Evolutionary conservation across 2,113 vertebrate species (phyloP), one percentile per base, ranked within the genome.

Genomic region (Sceloporus tristichus): DNA sequence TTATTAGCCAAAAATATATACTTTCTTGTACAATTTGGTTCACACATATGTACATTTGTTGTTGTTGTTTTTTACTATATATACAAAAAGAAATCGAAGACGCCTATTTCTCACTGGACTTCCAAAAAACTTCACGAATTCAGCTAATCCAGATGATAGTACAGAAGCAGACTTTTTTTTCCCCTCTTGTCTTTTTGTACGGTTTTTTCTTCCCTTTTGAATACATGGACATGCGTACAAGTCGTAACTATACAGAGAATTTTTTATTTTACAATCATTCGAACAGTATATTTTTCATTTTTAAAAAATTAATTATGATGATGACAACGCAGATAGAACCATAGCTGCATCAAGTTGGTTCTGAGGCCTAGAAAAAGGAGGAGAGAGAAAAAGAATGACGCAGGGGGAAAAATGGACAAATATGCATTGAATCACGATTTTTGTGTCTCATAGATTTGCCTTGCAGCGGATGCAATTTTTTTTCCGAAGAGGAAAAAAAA

Each of bases 1-100:
- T 99, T 98, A 99, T 99, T 99, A 99, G 98, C 98, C 98, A 99
- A 99, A 98, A 99, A 99, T 99, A 99, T 98, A 99, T 98, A 98
- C 97, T 99, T 99, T 99, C 98, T 99, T 98, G 98, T 99, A 99
- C 99, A 99, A 98, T 99, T 98, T 98, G 98, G 98, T 98, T 99
- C 98, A 98, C 98, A 98, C 97, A 88, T 99, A 99, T 99, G 97
- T 99, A 99, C 98, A 99, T 97, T 98, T 98, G 48, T 97, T 74
- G 29, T 97, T 74, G 29, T 98, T 98, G 4, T 97, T 54, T 85
- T 94, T 98, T 97, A 97, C 98, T 95, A 96, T 99, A 99, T 99
- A 98, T 98, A 99, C 98, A 99, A 98, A 98, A 98, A 96, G 97
- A 98, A 97, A 96, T 95, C 79, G 95, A 95, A 94, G 97, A 97